Evolutionary conservation across 2,797 vertebrate species (phyloP).

Genomic region (Hippoglossus hippoglossus): DNA sequence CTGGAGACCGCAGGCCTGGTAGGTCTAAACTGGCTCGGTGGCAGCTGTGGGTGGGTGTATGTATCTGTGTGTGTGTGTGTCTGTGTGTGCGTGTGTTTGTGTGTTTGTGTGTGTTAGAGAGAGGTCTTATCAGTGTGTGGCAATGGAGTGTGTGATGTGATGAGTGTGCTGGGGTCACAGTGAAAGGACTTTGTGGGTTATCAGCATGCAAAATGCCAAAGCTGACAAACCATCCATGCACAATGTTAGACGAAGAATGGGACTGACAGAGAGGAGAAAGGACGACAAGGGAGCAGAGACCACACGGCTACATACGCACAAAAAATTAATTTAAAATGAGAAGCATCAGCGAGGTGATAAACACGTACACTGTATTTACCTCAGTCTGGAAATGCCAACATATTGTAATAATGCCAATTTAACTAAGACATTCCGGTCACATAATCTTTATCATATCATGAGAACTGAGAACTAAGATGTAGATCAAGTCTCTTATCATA

Average conservation of each 20-base stretch:
- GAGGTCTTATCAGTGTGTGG: constrained; percentile 59
- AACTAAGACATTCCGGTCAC: too few species aligned
- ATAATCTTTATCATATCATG: background rate
- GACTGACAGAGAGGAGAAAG: background rate
- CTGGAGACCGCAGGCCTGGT: constrained; percentile 77
- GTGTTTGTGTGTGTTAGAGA: background rate
- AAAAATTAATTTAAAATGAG: too few species aligned
- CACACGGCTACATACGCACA: background rate
- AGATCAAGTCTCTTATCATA: too few species aligned
- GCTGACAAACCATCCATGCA: constrained; percentile 36
- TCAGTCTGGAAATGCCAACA: background rate
- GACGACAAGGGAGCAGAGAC: background rate
- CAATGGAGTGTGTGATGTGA: constrained; percentile 58
- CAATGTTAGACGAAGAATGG: constrained; percentile 20
- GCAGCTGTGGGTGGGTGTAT: background rate
- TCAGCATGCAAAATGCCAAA: constrained; percentile 54
- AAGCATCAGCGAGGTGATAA: too few species aligned
- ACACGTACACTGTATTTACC: background rate
- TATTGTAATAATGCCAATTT: background rate
- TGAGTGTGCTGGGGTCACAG: constrained; percentile 48
- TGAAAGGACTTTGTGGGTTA: constrained; percentile 46
- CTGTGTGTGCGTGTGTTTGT: constrained; percentile 1
- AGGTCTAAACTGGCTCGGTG: constrained; percentile 81
- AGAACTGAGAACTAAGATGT: background rate
- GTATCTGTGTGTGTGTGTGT: background rate